Evolutionary conservation across 2,888 invertebrate genomes (phyloP).

Genomic region (Lordiphosa andalusiaca): DNA sequence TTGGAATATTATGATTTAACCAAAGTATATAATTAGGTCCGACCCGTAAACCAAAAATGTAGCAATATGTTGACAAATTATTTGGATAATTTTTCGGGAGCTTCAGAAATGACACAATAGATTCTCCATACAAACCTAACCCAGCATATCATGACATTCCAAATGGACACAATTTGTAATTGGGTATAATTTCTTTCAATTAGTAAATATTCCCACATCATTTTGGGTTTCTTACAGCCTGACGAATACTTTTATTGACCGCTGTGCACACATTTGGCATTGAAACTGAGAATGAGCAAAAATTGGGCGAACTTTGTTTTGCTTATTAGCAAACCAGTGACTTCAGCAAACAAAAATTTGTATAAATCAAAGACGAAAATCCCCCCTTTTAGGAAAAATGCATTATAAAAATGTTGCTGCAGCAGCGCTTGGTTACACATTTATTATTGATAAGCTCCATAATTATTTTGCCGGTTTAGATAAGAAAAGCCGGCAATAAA

Average conservation of each 20-base stretch:
- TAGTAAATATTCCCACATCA: no score
- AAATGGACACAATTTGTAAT: no score
- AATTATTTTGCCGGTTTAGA: constrained; percentile 63
- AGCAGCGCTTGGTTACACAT: constrained; percentile 1
- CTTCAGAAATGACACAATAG: no score
- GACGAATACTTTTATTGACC: constrained; percentile 11
- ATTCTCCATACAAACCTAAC: no score
- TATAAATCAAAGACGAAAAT: constrained; percentile 7
- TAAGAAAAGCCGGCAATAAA: constrained; percentile 61
- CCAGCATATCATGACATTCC: no score
- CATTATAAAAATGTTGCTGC: constrained; percentile 5
- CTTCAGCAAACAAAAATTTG: constrained; percentile 11
- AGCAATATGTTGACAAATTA: no score
- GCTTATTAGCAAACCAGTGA: constrained; percentile 28
- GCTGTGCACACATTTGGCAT: constrained; percentile 46
- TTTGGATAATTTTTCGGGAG: no score
- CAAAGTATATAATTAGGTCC: no score
- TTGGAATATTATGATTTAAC: no score
- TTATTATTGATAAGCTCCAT: constrained; percentile 25
- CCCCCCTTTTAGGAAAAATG: constrained; percentile 15
- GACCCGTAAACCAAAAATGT: no score
- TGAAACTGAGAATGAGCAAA: constrained; percentile 31
- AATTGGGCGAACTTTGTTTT: constrained; percentile 27
- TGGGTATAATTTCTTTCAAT: no score
- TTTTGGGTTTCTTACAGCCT: no score